A percentile compares a stretch with the other conserved stretches of the same genome.
Conservation (phyloP, 1,140 invertebrate genomes). For the Andrena cerasifolii region DNA sequence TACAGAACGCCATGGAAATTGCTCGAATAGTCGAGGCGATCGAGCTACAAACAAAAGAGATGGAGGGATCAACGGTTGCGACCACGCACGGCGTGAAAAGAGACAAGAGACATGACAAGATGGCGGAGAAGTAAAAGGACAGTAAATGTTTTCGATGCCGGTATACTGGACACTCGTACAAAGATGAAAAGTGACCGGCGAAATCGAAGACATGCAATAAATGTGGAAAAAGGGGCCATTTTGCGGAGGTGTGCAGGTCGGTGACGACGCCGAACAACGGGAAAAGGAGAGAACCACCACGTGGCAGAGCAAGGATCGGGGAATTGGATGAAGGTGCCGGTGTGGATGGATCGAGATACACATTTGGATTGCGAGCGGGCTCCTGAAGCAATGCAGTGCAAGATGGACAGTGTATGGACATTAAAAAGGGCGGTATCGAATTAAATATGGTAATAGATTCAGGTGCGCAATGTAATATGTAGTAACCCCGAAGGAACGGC, state of each 20-base stretch:
- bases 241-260: slow-evolving; percentile 34
- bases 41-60: slow-evolving; percentile 28
- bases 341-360: neutral
- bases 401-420: neutral
- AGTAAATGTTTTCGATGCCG: slow-evolving; percentile 43
- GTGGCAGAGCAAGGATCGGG: neutral
- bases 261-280: neutral
- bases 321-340: neutral
- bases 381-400: neutral
- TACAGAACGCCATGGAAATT: slow-evolving; percentile 24
- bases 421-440: neutral
- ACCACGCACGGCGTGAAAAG: slow-evolving; percentile 5
- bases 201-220: slow-evolving; percentile 34
- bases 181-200: slow-evolving; percentile 32
- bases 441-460: slow-evolving; percentile 2
- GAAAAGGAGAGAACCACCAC: neutral
- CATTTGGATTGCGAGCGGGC: neutral
- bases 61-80: slow-evolving; percentile 13
- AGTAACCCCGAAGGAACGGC: too few relatives aligned
- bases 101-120: neutral
- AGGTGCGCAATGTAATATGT: neutral
- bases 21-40: slow-evolving; percentile 23
- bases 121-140: neutral
- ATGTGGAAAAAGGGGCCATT: slow-evolving; percentile 45
- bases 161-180: slow-evolving; percentile 15